phyloP scores from a whole-genome alignment of 2,888 invertebrate genomes.

The Melinaea marsaeus region DNA sequence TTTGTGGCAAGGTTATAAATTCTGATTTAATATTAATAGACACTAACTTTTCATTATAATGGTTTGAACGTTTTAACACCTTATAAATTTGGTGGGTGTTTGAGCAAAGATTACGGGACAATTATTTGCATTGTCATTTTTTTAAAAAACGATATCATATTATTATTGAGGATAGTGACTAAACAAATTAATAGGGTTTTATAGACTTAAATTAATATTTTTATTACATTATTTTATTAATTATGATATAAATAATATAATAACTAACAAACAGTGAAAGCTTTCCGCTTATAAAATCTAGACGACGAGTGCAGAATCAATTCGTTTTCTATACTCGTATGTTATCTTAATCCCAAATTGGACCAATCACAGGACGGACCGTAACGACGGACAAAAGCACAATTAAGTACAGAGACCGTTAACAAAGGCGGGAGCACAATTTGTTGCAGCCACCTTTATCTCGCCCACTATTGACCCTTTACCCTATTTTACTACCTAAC shows the following conservation, averaged over 20 bases:
- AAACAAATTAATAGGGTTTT: no score
- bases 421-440: slow-evolving; percentile 72
- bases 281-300: slow-evolving; percentile 18
- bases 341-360: slow-evolving; percentile 53
- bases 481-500: slow-evolving; percentile 62
- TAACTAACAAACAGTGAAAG: slow-evolving; percentile 16
- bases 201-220: no score
- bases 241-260: slow-evolving; percentile 22
- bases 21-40: slow-evolving; percentile 19
- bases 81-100: slow-evolving; percentile 3
- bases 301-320: slow-evolving; percentile 31
- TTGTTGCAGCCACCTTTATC: slow-evolving; percentile 77
- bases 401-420: slow-evolving; percentile 74
- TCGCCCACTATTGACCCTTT: slow-evolving; percentile 74
- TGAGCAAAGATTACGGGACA: neutral
- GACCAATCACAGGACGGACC: slow-evolving; percentile 57
- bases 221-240: neutral
- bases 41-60: slow-evolving; percentile 24
- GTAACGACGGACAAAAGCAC: slow-evolving; percentile 70
- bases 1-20: slow-evolving; percentile 19
- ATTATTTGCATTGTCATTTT: neutral
- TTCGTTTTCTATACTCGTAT: slow-evolving; percentile 24
- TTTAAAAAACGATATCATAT: no score
- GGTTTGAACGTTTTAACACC: slow-evolving; percentile 8
- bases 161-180: no score